Base-by-base conservation (phyloP, 2,888 invertebrate species). In the Callimorpha dominula region DNA sequence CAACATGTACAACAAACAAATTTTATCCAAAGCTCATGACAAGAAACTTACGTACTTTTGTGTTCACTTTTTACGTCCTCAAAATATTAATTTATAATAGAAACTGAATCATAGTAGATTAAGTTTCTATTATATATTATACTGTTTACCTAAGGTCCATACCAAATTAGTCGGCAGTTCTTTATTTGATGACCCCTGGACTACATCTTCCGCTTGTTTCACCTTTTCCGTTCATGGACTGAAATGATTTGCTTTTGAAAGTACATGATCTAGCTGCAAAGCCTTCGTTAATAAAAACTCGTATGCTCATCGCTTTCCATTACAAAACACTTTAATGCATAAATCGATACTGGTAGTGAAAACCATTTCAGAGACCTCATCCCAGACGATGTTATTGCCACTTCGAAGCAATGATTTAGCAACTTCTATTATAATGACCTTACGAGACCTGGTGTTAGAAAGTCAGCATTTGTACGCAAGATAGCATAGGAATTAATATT, bases 371-470 rank as follows among this genome's bases (percentile, higher is more conserved):
- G 71, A 72, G 75, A 68, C 4, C 54, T 77, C 75, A 65, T 81
- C 70, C 69, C 68, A 75, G 75, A 71, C 74, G 78, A 70, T 68
- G 72, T 68, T 78, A 81, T 81, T 71, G 82, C 82, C 78, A 83
- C 85, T 87, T 83, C 77, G 75, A 74, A 73, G 69, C 81, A 79
- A 86, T 89, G 89, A 88, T 86, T 80, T 81, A 81, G 87, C 89
- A 89, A 86, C 69, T 76, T 77, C 72, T 73, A 81, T 84, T 79
- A 78, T 79, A 78, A 82, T 76, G 81, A 80, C 81, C 81, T 85
- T 82, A 54, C 68, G 40, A 54, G 68, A 69, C 65, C 65, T 49
- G 79, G 75, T 77, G 70, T 86, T 87, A 87, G 89, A 89, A 89
- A 89, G 88, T 84, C 72, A 73, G 57, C 7, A 73, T 81, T 78